Base-by-base conservation (phyloP, 2,888 invertebrate species). In the Cephus sareptanus region DNA sequence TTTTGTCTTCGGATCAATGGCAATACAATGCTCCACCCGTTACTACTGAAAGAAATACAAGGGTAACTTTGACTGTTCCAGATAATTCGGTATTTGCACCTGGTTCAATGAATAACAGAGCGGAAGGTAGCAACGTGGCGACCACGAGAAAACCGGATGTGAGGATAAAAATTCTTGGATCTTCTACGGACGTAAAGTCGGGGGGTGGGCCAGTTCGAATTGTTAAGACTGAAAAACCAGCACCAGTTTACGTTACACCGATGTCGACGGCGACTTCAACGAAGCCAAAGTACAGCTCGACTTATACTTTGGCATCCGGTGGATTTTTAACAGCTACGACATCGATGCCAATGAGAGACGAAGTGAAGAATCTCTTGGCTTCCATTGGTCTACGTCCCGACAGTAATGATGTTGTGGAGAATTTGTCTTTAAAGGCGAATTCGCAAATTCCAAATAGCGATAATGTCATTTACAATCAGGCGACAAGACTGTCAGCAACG, bases 1-100 rank as follows among this genome's bases (percentile, higher is more conserved):
- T 89, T 34, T 56, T 91, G 31, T 83, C 86, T 0, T 87, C 86
- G 0, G 86, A 89, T 77, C 88, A 90, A 76, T 90, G 93, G 86
- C 92, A 91, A 30, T 93, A 93, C 80, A 92, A 89, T 77, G 92
- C 92, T 4, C 87, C 89, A 23, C 86, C 87, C 4, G 83, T 85
- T 37, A 84, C 83, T 12, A 83, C 83, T 0, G 33, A 81, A 9
- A 71, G 12, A 34, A 31, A 31, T n/a, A 56, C 9, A 9, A 56
- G 23, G 9, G 2, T 23, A 56, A 56, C 9, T 23, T 23, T 2
- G 56, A 56, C 0, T 6, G 56, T 9, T 23, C 13, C 30, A 13
- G 31, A 30, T 30, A 70, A 70, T 9, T 70, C 31, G 15, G 6
- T 15, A 31, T 30, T 33, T 30, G 4, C 30, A 12, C 1, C 70